phyloP scores from a whole-genome alignment of 2,888 invertebrate species.

The Gisinianus flammeolus region DNA sequence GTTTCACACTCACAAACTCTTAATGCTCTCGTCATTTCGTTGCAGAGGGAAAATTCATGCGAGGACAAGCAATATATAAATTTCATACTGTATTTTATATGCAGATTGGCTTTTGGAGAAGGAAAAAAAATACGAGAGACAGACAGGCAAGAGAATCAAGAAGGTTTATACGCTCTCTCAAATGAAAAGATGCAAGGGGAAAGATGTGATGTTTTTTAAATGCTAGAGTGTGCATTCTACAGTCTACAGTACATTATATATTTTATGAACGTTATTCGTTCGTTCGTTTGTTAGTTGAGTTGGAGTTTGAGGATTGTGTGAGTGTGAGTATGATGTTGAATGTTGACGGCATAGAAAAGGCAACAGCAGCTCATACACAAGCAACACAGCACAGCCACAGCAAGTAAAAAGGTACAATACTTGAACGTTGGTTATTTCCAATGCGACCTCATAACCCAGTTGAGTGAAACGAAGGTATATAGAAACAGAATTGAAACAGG shows the following conservation, averaged over 20 bases:
- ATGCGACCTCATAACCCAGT: constrained; percentile 58
- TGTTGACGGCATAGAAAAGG: neutral
- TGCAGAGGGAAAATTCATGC: too few species aligned
- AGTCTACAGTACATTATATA: neutral
- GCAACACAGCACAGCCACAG: neutral
- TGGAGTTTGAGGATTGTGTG: too few species aligned
- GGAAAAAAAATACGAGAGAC: neutral
- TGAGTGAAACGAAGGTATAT: constrained; percentile 47
- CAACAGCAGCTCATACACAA: neutral
- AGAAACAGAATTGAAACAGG: constrained; percentile 28
- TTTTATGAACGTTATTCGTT: neutral
- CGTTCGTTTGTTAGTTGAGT: too few species aligned
- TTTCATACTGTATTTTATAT: neutral
- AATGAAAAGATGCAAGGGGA: too few species aligned
- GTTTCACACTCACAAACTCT: neutral
- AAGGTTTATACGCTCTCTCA: too few species aligned
- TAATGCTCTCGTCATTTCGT: too few species aligned
- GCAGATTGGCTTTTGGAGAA: neutral
- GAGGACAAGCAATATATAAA: neutral
- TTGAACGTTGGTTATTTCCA: constrained; percentile 27
- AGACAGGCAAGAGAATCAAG: neutral
- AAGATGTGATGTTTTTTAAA: too few species aligned
- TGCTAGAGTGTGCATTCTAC: neutral
- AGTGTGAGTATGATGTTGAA: too few species aligned
- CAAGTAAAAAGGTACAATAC: neutral